Evolutionary conservation across 1,140 invertebrate species (phyloP), one percentile per base, ranked within the genome.

Genomic region (Drosophila bipectinata): DNA sequence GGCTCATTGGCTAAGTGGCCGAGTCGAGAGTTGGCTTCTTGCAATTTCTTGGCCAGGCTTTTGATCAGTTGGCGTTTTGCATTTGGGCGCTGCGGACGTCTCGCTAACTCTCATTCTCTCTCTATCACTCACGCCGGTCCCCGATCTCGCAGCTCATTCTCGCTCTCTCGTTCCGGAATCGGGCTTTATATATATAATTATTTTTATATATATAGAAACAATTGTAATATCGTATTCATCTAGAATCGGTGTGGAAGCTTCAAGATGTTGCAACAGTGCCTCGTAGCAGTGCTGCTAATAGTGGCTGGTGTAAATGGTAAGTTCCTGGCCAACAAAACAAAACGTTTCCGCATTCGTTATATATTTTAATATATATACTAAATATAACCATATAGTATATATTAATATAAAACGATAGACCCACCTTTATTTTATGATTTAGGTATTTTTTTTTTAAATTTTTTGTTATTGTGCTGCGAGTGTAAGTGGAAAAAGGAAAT

Each of bases 11-110:
- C 52, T 53, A 57, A 49, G 48, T 64, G 51, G 49, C 28, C 26
- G 41, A 44, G 24, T 32, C 59, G 59, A 24, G 62, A 26, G 48
- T 84, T 77, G 82, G 83, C 75, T 87, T 87, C 82, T 87, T 87
- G 78, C 83, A 82, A 82, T 85, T 85, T 85, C 82, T 88, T 75
- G 59, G 75, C 32, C 32, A 52, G 39, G 52, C 52, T 60, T 72
- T 80, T 56, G 79, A 79, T 88, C 83, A 88, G 83, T 88, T 88
- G 76, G 68, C 84, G 84, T 79, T 88, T 88, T 88, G 83, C 84
- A 88, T 77, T 88, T 73, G 84, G 76, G 79, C 72, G 84, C 72
- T 77, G 83, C 76, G 64, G 79, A 88, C 84, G 83, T 83, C 57
- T 68, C 66, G 61, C 47, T 74, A 58, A 59, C 67, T 56, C 26